Conservation (phyloP, 2,113 vertebrate genomes). For the Scopus umbretta region DNA sequence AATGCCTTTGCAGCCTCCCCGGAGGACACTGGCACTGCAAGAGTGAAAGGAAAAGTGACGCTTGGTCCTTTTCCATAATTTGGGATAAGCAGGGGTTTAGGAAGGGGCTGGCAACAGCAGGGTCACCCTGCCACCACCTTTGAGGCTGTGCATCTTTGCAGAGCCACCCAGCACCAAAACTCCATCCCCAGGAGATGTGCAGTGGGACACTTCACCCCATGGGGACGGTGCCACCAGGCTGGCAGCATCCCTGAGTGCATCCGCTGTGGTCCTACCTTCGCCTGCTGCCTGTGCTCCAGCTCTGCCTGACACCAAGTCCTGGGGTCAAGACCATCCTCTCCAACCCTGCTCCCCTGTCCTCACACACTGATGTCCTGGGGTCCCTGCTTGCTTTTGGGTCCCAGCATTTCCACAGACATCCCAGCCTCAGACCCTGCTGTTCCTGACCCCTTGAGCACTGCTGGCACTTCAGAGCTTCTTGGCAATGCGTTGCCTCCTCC, state of each 20-base stretch:
- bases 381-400: background rate
- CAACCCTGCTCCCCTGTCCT: background rate
- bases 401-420: background rate
- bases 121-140: background rate
- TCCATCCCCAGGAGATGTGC: no score
- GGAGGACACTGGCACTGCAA: fast-evolving
- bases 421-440: background rate
- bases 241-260: background rate
- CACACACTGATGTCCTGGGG: background rate
- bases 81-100: background rate
- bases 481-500: background rate
- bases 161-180: background rate
- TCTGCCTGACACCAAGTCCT: no score
- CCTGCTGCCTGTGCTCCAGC: background rate
- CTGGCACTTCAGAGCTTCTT: background rate
- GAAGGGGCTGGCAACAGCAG: background rate
- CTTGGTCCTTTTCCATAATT: background rate
- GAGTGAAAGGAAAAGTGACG: background rate
- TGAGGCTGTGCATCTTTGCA: background rate
- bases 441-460: fast-evolving
- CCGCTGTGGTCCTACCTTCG: background rate
- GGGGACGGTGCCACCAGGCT: background rate
- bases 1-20: background rate
- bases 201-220: background rate
- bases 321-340: background rate